Conservation (phyloP, 2,888 invertebrate genomes). For the Drosophila yooni region DNA sequence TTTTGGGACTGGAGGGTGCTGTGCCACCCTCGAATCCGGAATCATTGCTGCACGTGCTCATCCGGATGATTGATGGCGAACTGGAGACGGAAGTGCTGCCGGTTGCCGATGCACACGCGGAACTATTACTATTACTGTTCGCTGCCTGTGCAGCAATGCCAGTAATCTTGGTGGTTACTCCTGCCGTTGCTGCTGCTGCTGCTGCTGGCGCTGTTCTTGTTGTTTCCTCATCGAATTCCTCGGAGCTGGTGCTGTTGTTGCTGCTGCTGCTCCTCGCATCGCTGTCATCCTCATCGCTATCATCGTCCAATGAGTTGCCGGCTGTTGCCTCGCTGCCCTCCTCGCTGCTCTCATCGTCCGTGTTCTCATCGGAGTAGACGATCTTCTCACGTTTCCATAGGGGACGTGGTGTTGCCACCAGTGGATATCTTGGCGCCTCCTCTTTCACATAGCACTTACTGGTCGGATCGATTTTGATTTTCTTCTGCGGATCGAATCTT, state of each 20-base stretch:
- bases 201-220: slow-evolving; percentile 22
- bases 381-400: slow-evolving; percentile 86
- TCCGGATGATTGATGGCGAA: slow-evolving; percentile 85
- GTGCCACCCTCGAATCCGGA: slow-evolving; percentile 92
- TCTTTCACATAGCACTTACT: slow-evolving; percentile 86
- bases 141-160: slow-evolving; percentile 9
- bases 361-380: slow-evolving; percentile 85
- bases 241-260: slow-evolving; percentile 57
- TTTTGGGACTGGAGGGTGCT: slow-evolving; percentile 88
- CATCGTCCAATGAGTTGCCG: slow-evolving; percentile 80
- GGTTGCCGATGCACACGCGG: slow-evolving; percentile 24
- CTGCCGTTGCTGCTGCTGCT: slow-evolving; percentile 57
- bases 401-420: slow-evolving; percentile 88
- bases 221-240: slow-evolving; percentile 79
- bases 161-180: background rate
- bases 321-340: slow-evolving; percentile 76
- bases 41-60: slow-evolving; percentile 92
- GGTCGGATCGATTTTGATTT: slow-evolving; percentile 84
- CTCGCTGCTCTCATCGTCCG: slow-evolving; percentile 84
- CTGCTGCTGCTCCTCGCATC: slow-evolving; percentile 78
- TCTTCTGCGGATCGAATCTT: slow-evolving; percentile 85
- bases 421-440: slow-evolving; percentile 86
- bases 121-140: slow-evolving; percentile 2
- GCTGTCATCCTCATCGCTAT: slow-evolving; percentile 78
- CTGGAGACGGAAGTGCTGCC: slow-evolving; percentile 41